Evolutionary conservation across 2,797 vertebrate species (phyloP), one percentile per base, ranked within the genome.

Genomic region (Avahi laniger): DNA sequence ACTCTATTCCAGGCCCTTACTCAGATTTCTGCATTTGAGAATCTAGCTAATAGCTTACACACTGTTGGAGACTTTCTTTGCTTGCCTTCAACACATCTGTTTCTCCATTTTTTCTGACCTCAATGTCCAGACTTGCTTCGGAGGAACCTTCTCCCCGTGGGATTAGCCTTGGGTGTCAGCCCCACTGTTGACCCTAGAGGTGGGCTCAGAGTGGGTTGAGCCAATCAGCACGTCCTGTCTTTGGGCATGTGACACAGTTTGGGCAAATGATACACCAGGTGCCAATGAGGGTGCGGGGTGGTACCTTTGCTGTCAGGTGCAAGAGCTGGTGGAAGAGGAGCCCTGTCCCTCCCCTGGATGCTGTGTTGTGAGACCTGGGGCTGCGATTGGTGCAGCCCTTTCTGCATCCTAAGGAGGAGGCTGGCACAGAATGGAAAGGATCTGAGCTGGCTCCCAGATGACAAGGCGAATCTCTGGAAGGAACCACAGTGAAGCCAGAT

Each of bases 401-500:
- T 48, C 4, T 10, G 18, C 10, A 63, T 41, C 50, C 38, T 43
- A 48, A 65, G 46, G 52, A 82, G 8, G 22, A 72, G 18, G 0
- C 0, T 63, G 57, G 86, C 24, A 70, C 1, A 82, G 43, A 41
- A 38, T 18, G 46, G 41, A 70, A 28, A 69, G n/a, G 80, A 65
- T 59, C 28, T 35, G 50, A n/a, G 3, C 46, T 20, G 50, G n/a
- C 7, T 81, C 46, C 7, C 26, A 59, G 78, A 30, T 41, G 72
- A 65, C 15, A 67, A 11, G 2, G 22, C 52, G 48, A 59, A 24
- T 41, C 50, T 95, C 73, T 79, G 20, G 72, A 75, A 85, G 69
- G 93, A 84, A 72, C 20, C 35, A 50, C n/a, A 90, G 69, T 57
- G 84, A 95, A 88, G 69, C 46, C 20, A 85, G 33, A 43, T 2